Conservation (phyloP, 1,140 invertebrate species). For the Drepana arcuata region DNA sequence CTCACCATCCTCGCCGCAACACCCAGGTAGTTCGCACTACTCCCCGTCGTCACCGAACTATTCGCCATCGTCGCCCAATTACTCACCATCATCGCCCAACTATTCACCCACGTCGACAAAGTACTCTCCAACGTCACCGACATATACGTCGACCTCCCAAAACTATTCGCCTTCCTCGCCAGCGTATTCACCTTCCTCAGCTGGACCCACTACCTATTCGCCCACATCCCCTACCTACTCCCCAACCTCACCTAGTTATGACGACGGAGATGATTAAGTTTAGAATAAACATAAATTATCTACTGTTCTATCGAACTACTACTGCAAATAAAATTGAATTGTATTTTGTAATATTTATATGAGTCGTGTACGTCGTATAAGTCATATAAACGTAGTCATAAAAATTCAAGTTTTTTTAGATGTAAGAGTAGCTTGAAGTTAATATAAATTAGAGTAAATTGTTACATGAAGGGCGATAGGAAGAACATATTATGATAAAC, state of each 20-base stretch:
- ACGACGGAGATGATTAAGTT: constrained; percentile 58
- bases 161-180: constrained; percentile 86
- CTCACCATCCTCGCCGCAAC: constrained; percentile 79
- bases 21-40: constrained; percentile 79
- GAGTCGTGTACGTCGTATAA: too few species aligned
- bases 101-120: constrained; percentile 87
- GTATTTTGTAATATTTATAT: too few species aligned
- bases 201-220: constrained; percentile 74
- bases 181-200: constrained; percentile 80
- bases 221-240: constrained; percentile 83
- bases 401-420: too few species aligned
- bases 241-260: constrained; percentile 77
- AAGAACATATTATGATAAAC: too few species aligned
- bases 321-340: too few species aligned
- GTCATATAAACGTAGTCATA: too few species aligned
- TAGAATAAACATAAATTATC: too few species aligned
- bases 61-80: constrained; percentile 87
- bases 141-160: constrained; percentile 78
- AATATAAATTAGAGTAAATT: too few species aligned
- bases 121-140: constrained; percentile 81
- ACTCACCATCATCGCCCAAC: constrained; percentile 87
- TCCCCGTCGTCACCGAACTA: constrained; percentile 86
- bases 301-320: too few species aligned
- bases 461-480: too few species aligned
- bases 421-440: too few species aligned